Base-by-base conservation (phyloP, 1,140 invertebrate genomes). In the Rhynchophorus ferrugineus region DNA sequence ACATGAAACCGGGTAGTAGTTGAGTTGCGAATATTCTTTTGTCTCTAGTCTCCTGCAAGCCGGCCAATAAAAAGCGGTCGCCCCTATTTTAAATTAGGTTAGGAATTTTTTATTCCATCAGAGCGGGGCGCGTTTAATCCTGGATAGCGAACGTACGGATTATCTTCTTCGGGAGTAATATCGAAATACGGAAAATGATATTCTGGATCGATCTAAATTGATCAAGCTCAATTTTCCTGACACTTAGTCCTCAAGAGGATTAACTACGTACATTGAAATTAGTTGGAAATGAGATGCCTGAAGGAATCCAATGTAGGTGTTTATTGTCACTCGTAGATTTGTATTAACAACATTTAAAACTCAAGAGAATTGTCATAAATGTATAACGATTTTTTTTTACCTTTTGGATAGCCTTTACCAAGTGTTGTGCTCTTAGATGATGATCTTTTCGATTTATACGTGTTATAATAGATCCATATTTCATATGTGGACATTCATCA, bases 11-110 rank as follows among this genome's bases (percentile, higher is more conserved):
- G 48, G 21, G 35, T 19, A 43, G 18, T 39, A 29, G 47, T n/a
- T 38, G 21, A 38, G 29, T 20, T 50, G 38, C 21, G 20, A 47
- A 50, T 50, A 19, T 50, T 43, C 48, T 50, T 44, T 44, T 50
- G 48, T 42, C 48, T 50, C 29, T 29, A 35, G 39, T 35, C 20
- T 38, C 35, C 13, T 38, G 22, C 39, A 16, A n/a, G 21, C 38
- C 8, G 21, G 38, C 50, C 49, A 38, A 22, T 35, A 29, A 20
- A 45, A 21, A 42, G 20, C 21, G 33, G 24, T 39, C 38, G 17
- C 48, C 24, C 18, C 14, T 5, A n/a, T n/a, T 53, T 44, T 45
- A 53, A 53, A 53, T 53, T 53, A 43, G 44, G 50, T 53, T 53
- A 53, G n/a, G 17, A 36, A 21, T 53, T 45, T 53, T 29, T 29